Base-by-base conservation (phyloP, 2,113 vertebrate genomes). In the Psettodes erumei region DNA sequence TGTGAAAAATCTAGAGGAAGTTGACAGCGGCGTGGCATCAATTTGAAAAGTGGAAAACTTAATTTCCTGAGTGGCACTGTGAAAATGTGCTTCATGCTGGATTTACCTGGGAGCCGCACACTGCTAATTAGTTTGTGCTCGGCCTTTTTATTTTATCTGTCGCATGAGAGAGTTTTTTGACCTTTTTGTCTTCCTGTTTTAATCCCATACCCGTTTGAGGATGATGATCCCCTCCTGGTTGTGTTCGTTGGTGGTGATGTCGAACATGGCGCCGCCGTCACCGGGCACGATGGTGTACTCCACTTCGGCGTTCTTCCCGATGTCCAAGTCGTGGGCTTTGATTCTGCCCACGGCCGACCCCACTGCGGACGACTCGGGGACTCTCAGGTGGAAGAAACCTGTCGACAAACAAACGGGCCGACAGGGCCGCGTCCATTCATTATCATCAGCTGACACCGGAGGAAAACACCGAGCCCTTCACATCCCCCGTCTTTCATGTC, bases 351-450 rank as follows among this genome's bases (percentile, higher is more conserved):
- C 95, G 3, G 95, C 93, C 10, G 96, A 97, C 2, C 97, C 96
- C 81, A 99, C 90, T 0, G 93, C 86, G 16, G 98, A 98, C 4
- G 97, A 95, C 69, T 99, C 98, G 0, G 97, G 97, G 47, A 99
- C 96, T 91, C 96, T 95, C 47, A 99, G 91, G 82, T 99, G 97
- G 83, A 98, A 99, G 86, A 98, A 98, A 90, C 97, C 98, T 99
- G 82, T 15, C 45, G 47, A 75, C 40, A 63, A 60, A 66, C 21
- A 77, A 58, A 82, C 45, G n/a, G n/a, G n/a, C n/a, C n/a, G n/a
- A n/a, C n/a, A n/a, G n/a, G n/a, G n/a, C n/a, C n/a, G n/a, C n/a
- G n/a, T n/a, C n/a, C n/a, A n/a, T n/a, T n/a, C n/a, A 35, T 70
- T 80, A 60, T 75, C 71, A 70, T 66, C 61, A 6, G 15, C 21